A percentile compares a stretch with the other conserved stretches of the same genome.
Conservation (phyloP, 2,888 invertebrate species). For the Orchesella flavescens region DNA sequence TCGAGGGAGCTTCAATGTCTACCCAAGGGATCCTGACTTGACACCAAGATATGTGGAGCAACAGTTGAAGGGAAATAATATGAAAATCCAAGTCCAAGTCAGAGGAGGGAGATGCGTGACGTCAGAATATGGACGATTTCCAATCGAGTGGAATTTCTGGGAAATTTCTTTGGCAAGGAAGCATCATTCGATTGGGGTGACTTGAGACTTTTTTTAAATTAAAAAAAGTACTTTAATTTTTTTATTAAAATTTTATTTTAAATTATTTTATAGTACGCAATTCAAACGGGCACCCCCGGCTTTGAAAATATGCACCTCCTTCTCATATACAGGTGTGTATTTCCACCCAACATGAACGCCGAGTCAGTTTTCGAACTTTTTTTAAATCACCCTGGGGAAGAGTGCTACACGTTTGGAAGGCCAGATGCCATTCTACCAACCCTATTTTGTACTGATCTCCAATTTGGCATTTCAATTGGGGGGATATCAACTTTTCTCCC, state of each 20-base stretch:
- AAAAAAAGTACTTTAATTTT: too few relatives aligned
- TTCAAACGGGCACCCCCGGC: too few relatives aligned
- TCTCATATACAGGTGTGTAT: slow-evolving; percentile 8
- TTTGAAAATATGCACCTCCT: slow-evolving; percentile 7
- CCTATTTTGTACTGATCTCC: neutral
- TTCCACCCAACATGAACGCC: neutral
- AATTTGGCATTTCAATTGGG: neutral
- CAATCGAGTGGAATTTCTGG: neutral
- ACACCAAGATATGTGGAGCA: neutral
- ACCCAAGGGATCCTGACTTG: slow-evolving; percentile 33
- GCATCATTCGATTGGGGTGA: slow-evolving; percentile 23
- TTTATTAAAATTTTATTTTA: neutral
- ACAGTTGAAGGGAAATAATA: neutral
- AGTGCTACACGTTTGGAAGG: slow-evolving; percentile 1
- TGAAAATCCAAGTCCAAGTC: too few relatives aligned
- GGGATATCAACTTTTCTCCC: slow-evolving; percentile 25
- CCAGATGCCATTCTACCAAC: neutral
- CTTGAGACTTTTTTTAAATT: neutral
- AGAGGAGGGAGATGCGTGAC: neutral
- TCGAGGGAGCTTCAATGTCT: slow-evolving; percentile 25
- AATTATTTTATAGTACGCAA: neutral
- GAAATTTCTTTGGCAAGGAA: slow-evolving; percentile 3
- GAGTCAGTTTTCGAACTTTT: neutral
- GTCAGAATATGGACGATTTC: neutral
- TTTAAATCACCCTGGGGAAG: slow-evolving; percentile 3